These are phyloP conservation scores for Drosophila truncata DNA, from an alignment of 1,140 invertebrate species.

Conservation along the genomic window DNA sequence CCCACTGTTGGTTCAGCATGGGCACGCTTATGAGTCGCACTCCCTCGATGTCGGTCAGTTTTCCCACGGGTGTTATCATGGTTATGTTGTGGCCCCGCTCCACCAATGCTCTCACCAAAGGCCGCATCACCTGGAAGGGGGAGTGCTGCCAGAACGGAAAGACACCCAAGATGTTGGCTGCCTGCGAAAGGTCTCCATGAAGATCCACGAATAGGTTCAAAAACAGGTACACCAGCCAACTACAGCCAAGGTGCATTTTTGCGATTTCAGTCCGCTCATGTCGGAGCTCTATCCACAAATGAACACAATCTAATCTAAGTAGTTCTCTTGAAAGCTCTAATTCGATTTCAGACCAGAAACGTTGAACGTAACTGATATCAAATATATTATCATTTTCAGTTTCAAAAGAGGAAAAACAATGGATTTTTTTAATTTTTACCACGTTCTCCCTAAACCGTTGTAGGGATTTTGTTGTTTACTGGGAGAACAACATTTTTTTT, in stretches of 20 bases:
- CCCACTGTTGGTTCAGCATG: constrained; percentile 12
- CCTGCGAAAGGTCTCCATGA: neutral
- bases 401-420: neutral
- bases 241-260: neutral
- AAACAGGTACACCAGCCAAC: constrained; percentile 1
- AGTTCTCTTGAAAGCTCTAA: neutral
- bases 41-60: neutral
- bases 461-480: too few relatives aligned
- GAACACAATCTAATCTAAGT: constrained; percentile 6
- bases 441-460: too few relatives aligned
- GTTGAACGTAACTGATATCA: neutral
- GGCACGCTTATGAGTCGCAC: constrained; percentile 36
- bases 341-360: neutral
- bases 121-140: neutral
- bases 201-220: neutral
- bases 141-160: constrained; percentile 22
- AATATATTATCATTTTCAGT: neutral
- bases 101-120: neutral
- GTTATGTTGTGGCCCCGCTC: constrained; percentile 1
- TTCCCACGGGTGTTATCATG: neutral
- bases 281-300: constrained; percentile 7
- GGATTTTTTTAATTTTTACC: too few relatives aligned
- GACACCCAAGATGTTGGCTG: constrained; percentile 41
- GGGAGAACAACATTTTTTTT: too few relatives aligned
- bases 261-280: constrained; percentile 1